These are phyloP conservation scores for Neomorphus geoffroyi DNA, from an alignment of 2,797 vertebrate species.

Conservation along the genomic window DNA sequence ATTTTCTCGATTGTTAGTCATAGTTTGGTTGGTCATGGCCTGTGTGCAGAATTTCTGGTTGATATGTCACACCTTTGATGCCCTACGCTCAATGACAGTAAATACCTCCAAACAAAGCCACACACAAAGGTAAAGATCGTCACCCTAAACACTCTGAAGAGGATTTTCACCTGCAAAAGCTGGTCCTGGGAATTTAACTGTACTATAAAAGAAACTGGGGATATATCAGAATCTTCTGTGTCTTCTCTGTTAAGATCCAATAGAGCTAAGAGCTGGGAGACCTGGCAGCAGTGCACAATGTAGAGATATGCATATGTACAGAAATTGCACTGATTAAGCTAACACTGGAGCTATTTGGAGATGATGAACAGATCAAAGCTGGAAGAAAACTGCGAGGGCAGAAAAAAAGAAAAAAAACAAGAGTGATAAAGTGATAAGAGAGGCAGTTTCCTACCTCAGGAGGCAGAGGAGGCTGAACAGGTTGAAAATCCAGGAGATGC, in stretches of 20 bases:
- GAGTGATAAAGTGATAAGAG: background rate
- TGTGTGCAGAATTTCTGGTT: background rate
- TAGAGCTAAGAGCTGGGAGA: background rate
- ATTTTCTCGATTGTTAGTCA: background rate
- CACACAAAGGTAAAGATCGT: background rate
- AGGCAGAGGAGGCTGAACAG: background rate
- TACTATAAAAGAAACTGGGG: background rate
- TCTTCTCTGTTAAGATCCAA: background rate
- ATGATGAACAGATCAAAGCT: background rate
- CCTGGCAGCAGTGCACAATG: background rate
- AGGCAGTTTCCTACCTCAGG: background rate
- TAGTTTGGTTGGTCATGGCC: rapidly evolving
- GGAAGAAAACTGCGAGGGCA: background rate
- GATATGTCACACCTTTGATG: background rate
- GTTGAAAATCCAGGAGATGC: background rate
- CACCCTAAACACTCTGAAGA: background rate
- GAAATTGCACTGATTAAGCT: background rate
- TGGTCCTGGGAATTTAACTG: background rate
- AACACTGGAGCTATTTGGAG: background rate
- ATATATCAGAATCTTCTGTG: background rate
- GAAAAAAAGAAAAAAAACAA: background rate
- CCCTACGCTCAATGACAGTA: background rate
- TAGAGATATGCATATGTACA: background rate
- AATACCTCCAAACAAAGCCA: background rate
- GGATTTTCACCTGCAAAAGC: background rate